These are phyloP conservation scores for Serrognathus titanus DNA, from an alignment of 2,888 invertebrate genomes.

Conservation along the genomic window DNA sequence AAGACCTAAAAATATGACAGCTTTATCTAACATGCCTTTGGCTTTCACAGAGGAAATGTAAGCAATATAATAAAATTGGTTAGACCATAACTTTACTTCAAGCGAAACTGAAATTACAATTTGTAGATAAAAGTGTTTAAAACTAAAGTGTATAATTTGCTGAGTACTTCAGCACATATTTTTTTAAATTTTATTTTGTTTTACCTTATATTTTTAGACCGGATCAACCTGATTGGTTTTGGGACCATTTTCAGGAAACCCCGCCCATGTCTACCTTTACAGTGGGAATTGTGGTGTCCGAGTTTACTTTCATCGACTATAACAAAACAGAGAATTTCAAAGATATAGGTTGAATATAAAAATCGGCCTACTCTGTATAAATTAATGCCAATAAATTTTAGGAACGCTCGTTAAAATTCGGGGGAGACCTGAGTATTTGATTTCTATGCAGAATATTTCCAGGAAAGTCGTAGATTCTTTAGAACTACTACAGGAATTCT, in stretches of 20 bases:
- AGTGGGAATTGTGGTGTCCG: conserved; percentile 68
- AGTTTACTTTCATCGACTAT: conserved; percentile 47
- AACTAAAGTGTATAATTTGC: too few species aligned
- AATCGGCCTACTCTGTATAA: conserved; percentile 25
- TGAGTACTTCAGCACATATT: too few species aligned
- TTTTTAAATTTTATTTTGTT: not conserved
- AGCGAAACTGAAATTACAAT: not conserved
- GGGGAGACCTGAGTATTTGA: conserved; percentile 61
- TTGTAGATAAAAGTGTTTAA: too few species aligned
- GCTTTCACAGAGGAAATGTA: conserved; percentile 59
- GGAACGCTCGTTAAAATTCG: conserved; percentile 57
- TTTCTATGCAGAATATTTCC: conserved; percentile 56
- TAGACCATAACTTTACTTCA: not conserved
- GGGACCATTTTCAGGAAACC: conserved; percentile 67
- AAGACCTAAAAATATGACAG: conserved; percentile 56
- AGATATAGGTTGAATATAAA: conserved; percentile 33
- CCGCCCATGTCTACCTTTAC: conserved; percentile 77
- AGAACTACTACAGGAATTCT: conserved; percentile 59
- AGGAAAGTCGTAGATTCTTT: conserved; percentile 59
- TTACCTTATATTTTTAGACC: conserved; percentile 42
- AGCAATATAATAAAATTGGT: conserved; percentile 36
- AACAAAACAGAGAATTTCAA: conserved; percentile 25
- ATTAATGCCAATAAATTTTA: conserved; percentile 17
- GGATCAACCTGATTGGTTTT: conserved; percentile 58
- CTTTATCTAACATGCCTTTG: conserved; percentile 64